A percentile compares a stretch with the other conserved stretches of the same genome.
phyloP scores from a whole-genome alignment of 2,797 vertebrate species.

The Tiaroga cobitis region DNA sequence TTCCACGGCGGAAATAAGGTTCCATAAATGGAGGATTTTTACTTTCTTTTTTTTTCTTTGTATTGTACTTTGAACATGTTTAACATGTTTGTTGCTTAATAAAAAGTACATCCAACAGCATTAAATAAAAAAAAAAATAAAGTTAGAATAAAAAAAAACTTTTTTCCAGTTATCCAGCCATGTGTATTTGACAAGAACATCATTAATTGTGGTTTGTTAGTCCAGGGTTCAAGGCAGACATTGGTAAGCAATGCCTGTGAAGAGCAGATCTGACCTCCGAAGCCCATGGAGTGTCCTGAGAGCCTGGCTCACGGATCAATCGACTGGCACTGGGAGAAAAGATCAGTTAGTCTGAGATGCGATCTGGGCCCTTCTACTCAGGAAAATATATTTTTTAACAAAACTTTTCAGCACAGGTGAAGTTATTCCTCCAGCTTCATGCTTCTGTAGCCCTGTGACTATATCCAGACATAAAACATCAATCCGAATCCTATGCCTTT shows the following conservation, averaged over 20 bases:
- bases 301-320: conserved; percentile 15
- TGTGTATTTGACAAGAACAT: background rate
- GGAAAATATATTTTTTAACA: conserved; percentile 2
- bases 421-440: background rate
- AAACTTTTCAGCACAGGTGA: conserved; percentile 9
- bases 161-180: background rate
- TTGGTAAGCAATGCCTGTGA: background rate
- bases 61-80: background rate
- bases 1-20: background rate
- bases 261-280: conserved; percentile 25
- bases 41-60: background rate
- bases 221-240: background rate
- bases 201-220: background rate
- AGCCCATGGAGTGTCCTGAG: background rate
- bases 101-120: background rate
- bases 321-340: background rate
- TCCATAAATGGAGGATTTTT: background rate
- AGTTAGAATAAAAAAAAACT: background rate
- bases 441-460: background rate
- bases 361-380: background rate
- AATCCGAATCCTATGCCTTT: conserved; percentile 14
- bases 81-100: background rate
- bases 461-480: conserved; percentile 11
- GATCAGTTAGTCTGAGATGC: background rate
- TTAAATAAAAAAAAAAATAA: background rate